A percentile compares a stretch with the other conserved stretches of the same genome.
Conservation (phyloP, 2,797 vertebrate species). For the Clarias fuscus region DNA sequence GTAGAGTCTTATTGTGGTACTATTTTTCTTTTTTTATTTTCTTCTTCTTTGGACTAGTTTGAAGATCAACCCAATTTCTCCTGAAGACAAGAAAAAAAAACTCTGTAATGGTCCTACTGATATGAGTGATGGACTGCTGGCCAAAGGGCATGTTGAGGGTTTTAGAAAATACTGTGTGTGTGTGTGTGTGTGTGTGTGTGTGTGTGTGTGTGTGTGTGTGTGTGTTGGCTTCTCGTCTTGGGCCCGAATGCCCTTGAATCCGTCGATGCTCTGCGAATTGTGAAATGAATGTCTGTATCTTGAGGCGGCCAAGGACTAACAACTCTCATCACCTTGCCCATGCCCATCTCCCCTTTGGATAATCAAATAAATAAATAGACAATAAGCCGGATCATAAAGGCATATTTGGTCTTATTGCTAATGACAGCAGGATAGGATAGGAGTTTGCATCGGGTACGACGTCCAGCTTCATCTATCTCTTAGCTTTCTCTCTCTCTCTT, state of each 20-base stretch:
- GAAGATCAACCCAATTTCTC: slow-evolving; percentile 39
- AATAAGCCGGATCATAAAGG: neutral
- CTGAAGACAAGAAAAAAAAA: slow-evolving; percentile 9
- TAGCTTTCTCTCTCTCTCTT: neutral
- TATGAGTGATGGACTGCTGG: slow-evolving; percentile 53
- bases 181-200: slow-evolving; percentile 30
- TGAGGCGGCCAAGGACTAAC: slow-evolving; percentile 43
- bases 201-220: slow-evolving; percentile 32
- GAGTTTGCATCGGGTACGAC: neutral
- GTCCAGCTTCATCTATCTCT: neutral
- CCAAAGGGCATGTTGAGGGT: slow-evolving; percentile 45
- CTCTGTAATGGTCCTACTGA: slow-evolving; percentile 42
- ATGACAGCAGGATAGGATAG: too few relatives aligned
- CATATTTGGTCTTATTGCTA: neutral
- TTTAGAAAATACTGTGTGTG: slow-evolving; percentile 32
- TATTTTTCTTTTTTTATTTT: neutral
- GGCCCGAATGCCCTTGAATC: slow-evolving; percentile 53
- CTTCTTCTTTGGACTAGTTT: slow-evolving; percentile 3
- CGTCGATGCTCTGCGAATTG: slow-evolving; percentile 55
- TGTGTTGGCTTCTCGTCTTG: slow-evolving; percentile 25
- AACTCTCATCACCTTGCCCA: slow-evolving; percentile 36
- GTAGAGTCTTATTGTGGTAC: neutral
- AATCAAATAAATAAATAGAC: neutral
- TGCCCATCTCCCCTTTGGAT: neutral
- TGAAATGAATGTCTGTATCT: slow-evolving; percentile 62